Base-by-base conservation (phyloP, 1,140 invertebrate genomes). In the Platorchestia sp. region DNA sequence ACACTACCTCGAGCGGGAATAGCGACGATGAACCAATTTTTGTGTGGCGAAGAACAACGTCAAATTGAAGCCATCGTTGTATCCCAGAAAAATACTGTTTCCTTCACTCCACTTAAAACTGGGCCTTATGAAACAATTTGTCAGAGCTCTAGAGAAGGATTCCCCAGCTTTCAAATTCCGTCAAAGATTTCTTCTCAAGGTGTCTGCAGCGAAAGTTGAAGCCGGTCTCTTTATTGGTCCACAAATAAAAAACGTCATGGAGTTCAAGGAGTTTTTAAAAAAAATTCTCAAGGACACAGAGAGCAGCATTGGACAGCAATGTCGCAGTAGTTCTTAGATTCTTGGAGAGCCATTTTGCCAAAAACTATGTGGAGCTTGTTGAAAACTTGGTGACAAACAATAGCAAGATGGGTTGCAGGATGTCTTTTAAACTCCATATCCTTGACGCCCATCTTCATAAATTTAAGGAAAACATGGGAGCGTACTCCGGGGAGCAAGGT, bases 221-320 rank as follows among this genome's bases (percentile, higher is more conserved):
- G 96, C 96, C 91, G 96, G 97, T 51, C 95, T 97, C 95, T 97
- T 97, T 95, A 96, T 96, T 93, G 96, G 96, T 36, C 97, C 96
- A 95, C 96, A 96, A 91, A 96, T 96, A 42, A 45, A 95, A 16
- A 59, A 96, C 53, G 93, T 96, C 45, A 89, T 96, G 51, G 95
- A 95, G 89, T 95, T 95, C 75, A 40, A 45, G 75, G 95, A 95
- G 36, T 96, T 97, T 95, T 45, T 44, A 6, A 36, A 95, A 96
- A 45, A 95, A 87, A 43, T 47, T 96, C 22, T 95, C 90, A 36
- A 87, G 91, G 1, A 95, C 86, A 53, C 89, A 95, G 95, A 95
- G 95, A 90, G 53, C 36, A 95, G 96, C 95, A 16, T 96, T 75
- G 96, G 42, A 96, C 41, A 45, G 36, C 19, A 10, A 10, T 6